Base-by-base conservation (phyloP, 2,797 vertebrate species). In the Alauda arvensis region DNA sequence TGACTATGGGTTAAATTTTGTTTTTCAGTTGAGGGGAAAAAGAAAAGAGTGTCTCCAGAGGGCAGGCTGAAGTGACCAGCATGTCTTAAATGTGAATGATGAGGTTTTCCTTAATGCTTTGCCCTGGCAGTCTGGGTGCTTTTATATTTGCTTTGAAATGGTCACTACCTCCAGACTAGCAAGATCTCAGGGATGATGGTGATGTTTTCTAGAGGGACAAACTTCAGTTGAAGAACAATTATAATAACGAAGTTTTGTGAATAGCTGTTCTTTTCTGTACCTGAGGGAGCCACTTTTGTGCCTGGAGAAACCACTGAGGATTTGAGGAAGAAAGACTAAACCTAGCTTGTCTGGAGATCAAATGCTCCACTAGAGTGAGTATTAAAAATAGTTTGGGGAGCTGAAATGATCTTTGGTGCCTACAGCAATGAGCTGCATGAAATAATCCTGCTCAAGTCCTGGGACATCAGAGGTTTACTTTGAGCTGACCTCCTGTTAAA, bases 391-490 rank as follows among this genome's bases (percentile, higher is more conserved):
- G 56, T 83, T 78, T 67, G 68, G 57, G 68, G 78, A 86, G 56
- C 55, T 63, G 43, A 66, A 76, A 18, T 68, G 40, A 17, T 80
- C 42, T 75, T 83, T 40, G 66, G 62, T 91, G 88, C 84, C 69
- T 91, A 75, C 59, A 90, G 88, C 72, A 77, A 33, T 42, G 66
- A 83, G 18, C 37, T 83, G 46, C 45, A 62, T 77, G 40, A 92
- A 92, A 69, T 87, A 85, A 87, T 56, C 34, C 40, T 83, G 26
- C 45, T 69, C 1, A 8, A 80, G 72, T 91, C 88, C 69, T 91
- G 66, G 87, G 92, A 88, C 59, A 39, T 91, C 76, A 85, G 87
- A 88, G 55, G n/a, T 53, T 90, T 83, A 29, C 45, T 93, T 85
- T 80, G 84, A 90, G 62, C 70, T 87, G 93, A 87, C 82, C 79